Evolutionary conservation across 2,888 invertebrate species (phyloP), one percentile per base, ranked within the genome.

Genomic region (Polydesmus complanatus): DNA sequence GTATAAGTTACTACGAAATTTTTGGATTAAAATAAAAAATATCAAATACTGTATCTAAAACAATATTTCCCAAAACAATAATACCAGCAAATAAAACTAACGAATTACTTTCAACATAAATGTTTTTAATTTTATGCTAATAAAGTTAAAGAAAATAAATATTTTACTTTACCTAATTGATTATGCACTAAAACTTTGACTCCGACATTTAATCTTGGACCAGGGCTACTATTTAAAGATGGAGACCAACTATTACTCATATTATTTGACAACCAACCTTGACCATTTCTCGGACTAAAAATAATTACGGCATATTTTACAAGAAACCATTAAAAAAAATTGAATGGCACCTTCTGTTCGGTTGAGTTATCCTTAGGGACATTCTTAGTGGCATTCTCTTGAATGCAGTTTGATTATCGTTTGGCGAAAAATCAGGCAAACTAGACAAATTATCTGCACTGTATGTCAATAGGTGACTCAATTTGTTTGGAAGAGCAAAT

Each of bases 141-240:
- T n/a, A n/a, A n/a, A n/a, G n/a, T n/a, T n/a, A n/a, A n/a, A n/a
- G n/a, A n/a, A n/a, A n/a, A n/a, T n/a, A n/a, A n/a, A n/a, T n/a
- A n/a, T n/a, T n/a, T n/a, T n/a, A n/a, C n/a, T 66, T 60, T 64
- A 74, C 75, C 75, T 62, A 75, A 66, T 67, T 76, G 74, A 67
- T 75, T 74, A 62, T 73, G 74, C 62, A 75, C 75, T 64, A 76
- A 72, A 3, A 75, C 75, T 65, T 72, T 75, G 68, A 73, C 74
- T 21, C 76, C 76, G 22, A 72, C 69, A 60, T 71, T 68, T 19
- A 76, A 67, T 64, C 72, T 70, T 53, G 69, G 68, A 19, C 67
- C 65, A 21, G 61, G 37, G 37, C 37, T 37, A 14, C 37, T 37
- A 37, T 37, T 37, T 37, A 37, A 37, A 14, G 37, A 37, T 37